Evolutionary conservation across 2,113 vertebrate species (phyloP), one percentile per base, ranked within the genome.

Genomic region (Lates calcarifer): DNA sequence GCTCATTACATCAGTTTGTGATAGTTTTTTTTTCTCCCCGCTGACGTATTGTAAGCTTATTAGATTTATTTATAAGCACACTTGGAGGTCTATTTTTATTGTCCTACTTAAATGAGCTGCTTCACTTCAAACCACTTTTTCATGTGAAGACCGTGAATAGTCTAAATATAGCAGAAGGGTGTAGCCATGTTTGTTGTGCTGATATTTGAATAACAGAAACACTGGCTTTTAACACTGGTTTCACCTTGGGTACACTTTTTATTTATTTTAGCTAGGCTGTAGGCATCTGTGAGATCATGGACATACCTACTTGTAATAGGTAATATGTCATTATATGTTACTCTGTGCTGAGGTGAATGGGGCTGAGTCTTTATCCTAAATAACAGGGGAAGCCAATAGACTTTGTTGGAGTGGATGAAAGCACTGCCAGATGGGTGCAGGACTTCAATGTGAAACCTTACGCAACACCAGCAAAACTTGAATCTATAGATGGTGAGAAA

Each of bases 371-470:
- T 37, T 43, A 39, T 0, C 49, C 53, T 74, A 18, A 53, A n/a
- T 70, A 69, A 3, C 87, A 99, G 98, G 98, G 98, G 4, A 99
- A 97, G 83, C 53, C 96, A 1, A 94, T 98, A 37, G 97, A 99
- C 72, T 99, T 99, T 72, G 92, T 94, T 45, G 96, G 95, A 1
- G 94, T 98, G 31, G 96, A 95, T 0, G 98, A 99, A 63, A 94
- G 87, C 90, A 97, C 95, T 2, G n/a, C 91, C 0, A 96, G 97
- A 84, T 99, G 97, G 98, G 95, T 99, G 83, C 98, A 99, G 89
- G 98, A 99, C 90, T 99, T 99, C 72, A 96, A 94, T 2, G 90
- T 96, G 67, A 99, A 98, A 84, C 95, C 98, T 0, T 97, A 97
- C 0, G 95, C 97, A 18, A 98, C 69, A 82, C 98, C 98, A 0